Base-by-base conservation (phyloP, 2,113 vertebrate species). In the Gavialis gangeticus region DNA sequence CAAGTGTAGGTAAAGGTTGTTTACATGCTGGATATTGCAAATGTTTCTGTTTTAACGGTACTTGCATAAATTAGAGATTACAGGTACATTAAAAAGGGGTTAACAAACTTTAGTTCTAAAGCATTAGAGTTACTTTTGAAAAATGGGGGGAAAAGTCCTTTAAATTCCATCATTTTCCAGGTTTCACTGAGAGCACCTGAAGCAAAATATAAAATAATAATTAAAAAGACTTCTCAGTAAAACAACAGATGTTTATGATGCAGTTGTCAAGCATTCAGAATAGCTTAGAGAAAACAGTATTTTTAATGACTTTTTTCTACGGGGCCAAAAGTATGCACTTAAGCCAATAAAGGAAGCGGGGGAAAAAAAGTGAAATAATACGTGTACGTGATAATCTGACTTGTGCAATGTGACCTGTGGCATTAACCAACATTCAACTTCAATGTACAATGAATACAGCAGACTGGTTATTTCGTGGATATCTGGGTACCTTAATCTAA, bases 1-100 rank as follows among this genome's bases (percentile, higher is more conserved):
- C 1, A 6, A 1, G 4, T 4, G 3, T 27, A 84, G 12, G 86
- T 24, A 18, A 4, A 6, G 19, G 3, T 1, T 1, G 0, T 6
- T 25, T 6, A 0, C 46, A 1, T 59, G 11, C 12, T 73, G 21
- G 69, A 9, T 4, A 30, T 19, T 78, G 59, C 25, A 79, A 91
- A 56, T 46, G 10, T n/a, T 89, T 57, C 10, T 57, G 5, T 34
- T 83, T 82, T 46, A 24, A 4, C 46, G 15, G 17, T 27, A 4
- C 22, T 5, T 28, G 3, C 5, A n/a, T 28, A 15, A 2, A 55
- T 73, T 46, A 46, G 46, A 46, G 46, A 46, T 9, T 46, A 46
- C 46, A 46, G 7, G 8, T 46, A 46, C 46, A 46, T 46, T 46
- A 46, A 46, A 46, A 46, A 46, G 46, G 46, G 46, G 46, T 63